Conservation (phyloP, 2,797 vertebrate species). For the Graptemys geographica region DNA sequence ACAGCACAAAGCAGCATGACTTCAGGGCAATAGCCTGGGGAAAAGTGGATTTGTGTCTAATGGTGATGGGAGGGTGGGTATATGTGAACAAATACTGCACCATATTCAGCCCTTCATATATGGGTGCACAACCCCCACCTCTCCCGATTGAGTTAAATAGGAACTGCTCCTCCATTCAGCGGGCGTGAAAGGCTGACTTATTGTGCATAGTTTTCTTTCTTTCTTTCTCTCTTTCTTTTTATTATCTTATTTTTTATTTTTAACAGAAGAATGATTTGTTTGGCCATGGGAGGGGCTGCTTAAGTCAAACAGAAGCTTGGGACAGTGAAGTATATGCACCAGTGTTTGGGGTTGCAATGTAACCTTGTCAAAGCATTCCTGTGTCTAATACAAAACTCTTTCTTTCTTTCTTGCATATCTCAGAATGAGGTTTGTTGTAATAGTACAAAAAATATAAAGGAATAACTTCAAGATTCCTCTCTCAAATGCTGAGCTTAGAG, state of each 20-base stretch:
- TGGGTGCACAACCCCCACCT: neutral
- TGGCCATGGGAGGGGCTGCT: neutral
- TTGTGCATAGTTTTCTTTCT: neutral
- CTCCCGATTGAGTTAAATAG: neutral
- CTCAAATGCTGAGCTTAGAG: neutral
- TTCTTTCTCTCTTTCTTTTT: too few relatives aligned
- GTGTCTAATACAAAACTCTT: neutral
- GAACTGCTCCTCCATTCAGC: neutral
- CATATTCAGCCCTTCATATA: neutral
- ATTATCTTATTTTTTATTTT: too few relatives aligned
- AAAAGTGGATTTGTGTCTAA: neutral
- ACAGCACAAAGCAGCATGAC: neutral
- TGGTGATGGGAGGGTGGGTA: neutral
- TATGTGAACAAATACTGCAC: neutral
- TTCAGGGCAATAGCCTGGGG: neutral
- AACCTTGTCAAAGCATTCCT: neutral
- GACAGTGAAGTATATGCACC: neutral
- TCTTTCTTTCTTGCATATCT: neutral
- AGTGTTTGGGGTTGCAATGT: neutral
- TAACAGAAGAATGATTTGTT: neutral
- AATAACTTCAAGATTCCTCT: neutral
- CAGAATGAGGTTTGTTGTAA: neutral
- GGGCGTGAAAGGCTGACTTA: neutral
- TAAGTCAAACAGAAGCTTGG: neutral
- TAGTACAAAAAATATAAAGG: neutral